Base-by-base conservation (phyloP, 2,113 vertebrate species). In the Bubo blakistoni region DNA sequence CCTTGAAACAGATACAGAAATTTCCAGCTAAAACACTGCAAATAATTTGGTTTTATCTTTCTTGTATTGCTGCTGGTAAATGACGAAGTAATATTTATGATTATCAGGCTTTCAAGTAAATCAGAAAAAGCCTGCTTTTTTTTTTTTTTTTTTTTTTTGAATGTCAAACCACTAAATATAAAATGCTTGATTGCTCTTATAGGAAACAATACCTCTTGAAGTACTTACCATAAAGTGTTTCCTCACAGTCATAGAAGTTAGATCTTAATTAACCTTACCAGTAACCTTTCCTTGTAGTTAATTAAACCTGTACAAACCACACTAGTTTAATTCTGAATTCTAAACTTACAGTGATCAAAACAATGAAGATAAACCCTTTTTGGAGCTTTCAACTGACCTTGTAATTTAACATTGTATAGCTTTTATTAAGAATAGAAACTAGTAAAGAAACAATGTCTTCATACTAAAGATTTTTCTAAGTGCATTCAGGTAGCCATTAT, bases 241-340 rank as follows among this genome's bases (percentile, higher is more conserved):
- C 46, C 52, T 86, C 42, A 54, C 36, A 65, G 78, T 80, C 58
- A 71, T 10, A 88, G 36, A 25, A 94, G 55, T 69, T 65, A 96
- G 34, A 80, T 91, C 65, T 94, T 95, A 96, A 96, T 97, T 97
- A 97, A 97, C 92, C 79, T 97, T 88, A 90, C 78, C 49, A 78
- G n/a, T 92, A 91, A 85, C 79, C 86, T 91, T 95, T 18, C 69
- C 61, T 58, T 94, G 76, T 92, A 92, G 46, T 87, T 96, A 97
- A 96, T 97, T 94, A 96, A 96, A 88, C 30, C 46, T 90, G 46
- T 63, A 81, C 46, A 94, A 96, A 92, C 9, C 36, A 54, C 52
- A 84, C 18, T 63, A 52, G 16, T 27, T 90, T 90, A 86, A 77
- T 54, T 91, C 46, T 86, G 52, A 91, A 46, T 88, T 91, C 40